Evolutionary conservation across 2,888 invertebrate species (phyloP), one percentile per base, ranked within the genome.

Genomic region (Dorcus parallelipipedus): DNA sequence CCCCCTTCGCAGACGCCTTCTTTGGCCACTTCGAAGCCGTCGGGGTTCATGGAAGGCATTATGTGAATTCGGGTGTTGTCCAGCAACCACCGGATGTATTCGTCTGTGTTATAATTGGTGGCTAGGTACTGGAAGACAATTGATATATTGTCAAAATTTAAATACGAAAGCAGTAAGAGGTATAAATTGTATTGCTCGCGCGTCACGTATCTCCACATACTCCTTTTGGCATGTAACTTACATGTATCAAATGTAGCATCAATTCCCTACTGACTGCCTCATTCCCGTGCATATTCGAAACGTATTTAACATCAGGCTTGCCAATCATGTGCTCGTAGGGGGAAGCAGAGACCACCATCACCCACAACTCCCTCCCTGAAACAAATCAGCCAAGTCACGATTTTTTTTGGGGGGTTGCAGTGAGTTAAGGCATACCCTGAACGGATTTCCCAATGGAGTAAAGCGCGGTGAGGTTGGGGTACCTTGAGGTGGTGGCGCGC

Each of bases 11-110:
- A 95, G 59, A 87, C 85, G 38, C 95, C 94, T 78, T 95, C 94
- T 69, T 89, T 88, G 5, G 98, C 94, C 17, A 90, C 89, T 69
- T 96, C 92, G 80, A 91, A 98, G 20, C 98, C 99, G 77, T 99
- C 99, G 0, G 99, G 98, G 79, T 99, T 99, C 96, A 99, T 96
- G 0, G 95, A 92, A 0, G 98, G 97, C 85, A 99, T 85, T 69
- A 99, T 87, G 78, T 99, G 98, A 70, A 99, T 95, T 62, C 97
- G 84, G 0, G 98, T 98, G 76, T 93, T 93, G 78, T 97, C 93
- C 76, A 99, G 76, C 56, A 98, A 80, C 90, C 94, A 94, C 71
- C 89, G 87, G 59, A 97, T 88, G 75, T 94, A 94, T 17, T 89
- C 84, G 79, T 97, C 93, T 2, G 86, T 84, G 43, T 85, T 85